These are phyloP conservation scores for Nasonia giraulti DNA, from an alignment of 1,140 invertebrate genomes.

Conservation along the genomic window DNA sequence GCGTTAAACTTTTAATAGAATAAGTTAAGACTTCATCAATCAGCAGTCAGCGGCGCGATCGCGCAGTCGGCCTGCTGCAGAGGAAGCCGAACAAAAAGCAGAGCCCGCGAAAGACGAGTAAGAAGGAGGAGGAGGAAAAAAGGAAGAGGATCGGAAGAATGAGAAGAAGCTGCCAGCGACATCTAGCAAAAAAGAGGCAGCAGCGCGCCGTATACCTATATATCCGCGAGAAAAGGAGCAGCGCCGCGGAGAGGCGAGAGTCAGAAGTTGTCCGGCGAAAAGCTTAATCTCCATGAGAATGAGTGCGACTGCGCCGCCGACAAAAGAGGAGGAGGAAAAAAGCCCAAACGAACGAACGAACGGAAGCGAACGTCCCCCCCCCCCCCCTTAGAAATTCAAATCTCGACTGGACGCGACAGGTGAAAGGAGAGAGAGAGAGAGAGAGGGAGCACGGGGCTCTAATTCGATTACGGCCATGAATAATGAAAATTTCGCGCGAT, in stretches of 20 bases:
- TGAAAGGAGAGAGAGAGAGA: not conserved
- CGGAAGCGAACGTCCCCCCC: not conserved
- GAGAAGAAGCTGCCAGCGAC: conserved; percentile 3
- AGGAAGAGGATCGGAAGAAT: not conserved
- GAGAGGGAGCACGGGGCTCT: not conserved
- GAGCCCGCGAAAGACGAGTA: not conserved
- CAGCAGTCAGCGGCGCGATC: not conserved
- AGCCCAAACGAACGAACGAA: conserved; percentile 8
- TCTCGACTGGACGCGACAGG: not conserved
- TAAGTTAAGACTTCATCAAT: conserved; percentile 4
- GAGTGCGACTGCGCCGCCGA: not conserved
- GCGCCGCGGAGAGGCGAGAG: not conserved
- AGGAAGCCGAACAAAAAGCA: not conserved
- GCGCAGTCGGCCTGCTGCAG: not conserved
- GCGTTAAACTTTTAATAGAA: conserved; percentile 1
- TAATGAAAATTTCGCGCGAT: conserved; percentile 26
- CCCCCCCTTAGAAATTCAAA: conserved; percentile 41
- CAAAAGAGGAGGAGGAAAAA: conserved; percentile 30
- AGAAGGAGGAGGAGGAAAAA: not conserved
- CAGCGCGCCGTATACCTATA: too few species aligned
- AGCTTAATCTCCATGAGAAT: conserved; percentile 33
- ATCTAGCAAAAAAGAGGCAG: not conserved
- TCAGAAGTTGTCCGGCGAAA: conserved; percentile 15
- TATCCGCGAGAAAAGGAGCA: not conserved
- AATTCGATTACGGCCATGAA: conserved; percentile 25